A percentile compares a stretch with the other conserved stretches of the same genome.
phyloP scores from a whole-genome alignment of 2,113 vertebrate genomes.

The Odobenus rosmarus region DNA sequence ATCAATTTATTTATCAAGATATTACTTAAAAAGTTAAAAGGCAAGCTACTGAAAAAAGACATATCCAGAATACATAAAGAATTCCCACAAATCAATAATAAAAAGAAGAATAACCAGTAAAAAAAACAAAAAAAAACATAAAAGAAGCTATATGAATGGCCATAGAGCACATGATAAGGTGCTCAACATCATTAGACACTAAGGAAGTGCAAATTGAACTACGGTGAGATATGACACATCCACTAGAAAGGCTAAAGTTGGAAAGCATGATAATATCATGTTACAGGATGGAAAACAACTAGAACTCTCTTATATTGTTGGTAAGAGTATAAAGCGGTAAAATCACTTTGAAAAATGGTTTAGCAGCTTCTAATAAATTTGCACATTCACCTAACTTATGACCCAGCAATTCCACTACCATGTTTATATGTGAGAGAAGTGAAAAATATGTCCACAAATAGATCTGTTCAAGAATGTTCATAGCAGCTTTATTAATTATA shows the following conservation, averaged over 20 bases:
- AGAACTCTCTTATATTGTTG: background rate
- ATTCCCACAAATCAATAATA: background rate
- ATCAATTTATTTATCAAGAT: slow-evolving; percentile 10
- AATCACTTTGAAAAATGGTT: background rate
- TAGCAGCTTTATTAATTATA: background rate
- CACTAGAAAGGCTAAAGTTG: background rate
- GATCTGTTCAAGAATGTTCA: background rate
- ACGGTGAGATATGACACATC: background rate
- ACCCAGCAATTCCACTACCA: background rate
- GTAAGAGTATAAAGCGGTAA: background rate
- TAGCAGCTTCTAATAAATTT: background rate
- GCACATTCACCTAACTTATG: background rate
- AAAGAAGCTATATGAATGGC: background rate
- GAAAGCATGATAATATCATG: background rate
- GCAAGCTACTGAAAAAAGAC: background rate
- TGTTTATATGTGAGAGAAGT: background rate
- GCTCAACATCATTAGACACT: background rate
- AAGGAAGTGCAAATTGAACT: background rate
- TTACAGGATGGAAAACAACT: background rate
- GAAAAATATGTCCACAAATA: background rate
- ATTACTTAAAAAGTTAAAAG: slow-evolving; percentile 30
- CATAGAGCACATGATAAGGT: background rate
- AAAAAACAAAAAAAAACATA: background rate
- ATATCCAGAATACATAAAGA: background rate
- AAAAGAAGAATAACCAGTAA: background rate